A percentile compares a stretch with the other conserved stretches of the same genome.
These are phyloP conservation scores for Notodonta dromedarius DNA, from an alignment of 2,888 invertebrate species.

Conservation along the genomic window DNA sequence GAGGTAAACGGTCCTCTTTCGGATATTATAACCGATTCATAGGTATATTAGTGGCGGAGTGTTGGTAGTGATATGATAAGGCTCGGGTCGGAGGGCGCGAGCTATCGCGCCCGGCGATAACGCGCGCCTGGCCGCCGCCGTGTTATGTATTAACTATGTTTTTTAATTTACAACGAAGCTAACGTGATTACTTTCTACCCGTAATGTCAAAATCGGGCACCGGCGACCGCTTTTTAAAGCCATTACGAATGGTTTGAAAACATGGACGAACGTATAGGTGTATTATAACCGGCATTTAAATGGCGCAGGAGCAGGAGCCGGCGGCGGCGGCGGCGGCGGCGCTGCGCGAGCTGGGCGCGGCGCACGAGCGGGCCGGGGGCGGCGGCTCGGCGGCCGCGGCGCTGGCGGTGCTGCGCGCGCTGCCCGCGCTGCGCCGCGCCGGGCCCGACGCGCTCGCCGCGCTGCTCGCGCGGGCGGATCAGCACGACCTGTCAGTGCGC, in stretches of 20 bases:
- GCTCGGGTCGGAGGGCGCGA: background rate
- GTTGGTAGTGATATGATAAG: background rate
- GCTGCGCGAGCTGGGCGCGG: slow-evolving; percentile 26
- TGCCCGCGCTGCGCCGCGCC: slow-evolving; percentile 26
- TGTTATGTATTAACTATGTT: no score
- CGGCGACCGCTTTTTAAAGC: no score
- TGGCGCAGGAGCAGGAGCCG: slow-evolving; percentile 5
- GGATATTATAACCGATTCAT: no score
- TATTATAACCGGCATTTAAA: no score
- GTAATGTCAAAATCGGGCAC: no score
- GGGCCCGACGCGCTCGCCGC: slow-evolving; percentile 24
- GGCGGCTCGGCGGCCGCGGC: slow-evolving; percentile 39
- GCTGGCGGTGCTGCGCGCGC: slow-evolving; percentile 35
- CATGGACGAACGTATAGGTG: no score
- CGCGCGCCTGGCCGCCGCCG: background rate
- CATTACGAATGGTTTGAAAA: background rate
- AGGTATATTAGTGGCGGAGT: no score
- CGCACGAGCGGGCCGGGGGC: slow-evolving; percentile 19
- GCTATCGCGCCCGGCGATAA: background rate
- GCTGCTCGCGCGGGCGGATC: slow-evolving; percentile 16
- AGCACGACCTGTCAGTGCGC: slow-evolving; percentile 6
- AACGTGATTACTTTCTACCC: no score
- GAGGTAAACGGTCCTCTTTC: background rate
- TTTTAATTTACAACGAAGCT: no score
- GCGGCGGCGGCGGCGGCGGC: slow-evolving; percentile 26